phyloP scores from a whole-genome alignment of 1,140 invertebrate genomes.

The Hermatobates lingyangjiaoensis region DNA sequence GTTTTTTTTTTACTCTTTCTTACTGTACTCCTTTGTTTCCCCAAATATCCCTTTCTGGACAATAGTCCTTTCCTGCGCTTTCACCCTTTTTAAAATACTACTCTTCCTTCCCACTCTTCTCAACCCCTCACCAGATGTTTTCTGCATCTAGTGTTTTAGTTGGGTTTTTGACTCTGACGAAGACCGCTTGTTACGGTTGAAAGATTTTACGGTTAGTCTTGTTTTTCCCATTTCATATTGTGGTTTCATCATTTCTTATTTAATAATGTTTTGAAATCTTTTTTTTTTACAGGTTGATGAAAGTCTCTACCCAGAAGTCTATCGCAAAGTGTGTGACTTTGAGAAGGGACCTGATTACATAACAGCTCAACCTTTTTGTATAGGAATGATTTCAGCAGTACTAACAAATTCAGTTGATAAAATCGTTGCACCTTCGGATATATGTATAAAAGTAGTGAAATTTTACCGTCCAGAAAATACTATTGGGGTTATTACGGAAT shows the following conservation, averaged over 20 bases:
- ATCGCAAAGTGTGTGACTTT: slow-evolving; percentile 46
- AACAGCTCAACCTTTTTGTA: slow-evolving; percentile 54
- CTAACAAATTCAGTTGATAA: slow-evolving; percentile 27
- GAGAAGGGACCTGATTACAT: slow-evolving; percentile 52
- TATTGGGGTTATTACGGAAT: slow-evolving; percentile 26
- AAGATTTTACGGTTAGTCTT: no score
- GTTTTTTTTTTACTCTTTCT: no score
- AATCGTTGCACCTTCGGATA: slow-evolving; percentile 31
- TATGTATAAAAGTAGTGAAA: slow-evolving; percentile 45
- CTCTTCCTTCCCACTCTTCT: background rate
- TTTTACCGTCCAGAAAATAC: slow-evolving; percentile 66
- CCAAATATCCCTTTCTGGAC: no score
- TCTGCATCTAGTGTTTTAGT: no score
- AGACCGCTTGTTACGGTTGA: no score
- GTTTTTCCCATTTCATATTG: no score
- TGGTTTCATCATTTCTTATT: background rate
- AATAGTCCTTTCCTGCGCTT: no score
- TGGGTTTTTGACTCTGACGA: no score
- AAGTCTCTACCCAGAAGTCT: slow-evolving; percentile 54
- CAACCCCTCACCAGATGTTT: no score
- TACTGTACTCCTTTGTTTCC: no score
- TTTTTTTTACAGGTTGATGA: slow-evolving; percentile 36
- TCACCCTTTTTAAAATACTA: no score
- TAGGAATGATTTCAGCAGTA: slow-evolving; percentile 43
- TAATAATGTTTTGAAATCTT: background rate